These are phyloP conservation scores for Microplitis manilae DNA, from an alignment of 2,888 invertebrate species.

Conservation along the genomic window DNA sequence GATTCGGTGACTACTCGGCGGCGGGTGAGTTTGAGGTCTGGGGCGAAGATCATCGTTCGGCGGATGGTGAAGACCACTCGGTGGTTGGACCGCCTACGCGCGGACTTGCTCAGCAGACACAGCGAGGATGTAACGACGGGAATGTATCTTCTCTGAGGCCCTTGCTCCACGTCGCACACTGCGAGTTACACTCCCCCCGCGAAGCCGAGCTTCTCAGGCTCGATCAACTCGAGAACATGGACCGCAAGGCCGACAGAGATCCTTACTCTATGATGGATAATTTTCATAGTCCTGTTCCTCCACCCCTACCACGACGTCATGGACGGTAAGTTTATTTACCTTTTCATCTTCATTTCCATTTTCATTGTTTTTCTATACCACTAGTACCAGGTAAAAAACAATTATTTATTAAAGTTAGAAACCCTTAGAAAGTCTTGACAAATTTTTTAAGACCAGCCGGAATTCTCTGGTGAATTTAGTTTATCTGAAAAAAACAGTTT, in stretches of 20 bases:
- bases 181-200: constrained; percentile 69
- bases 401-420: not conserved
- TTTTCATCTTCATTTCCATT: not conserved
- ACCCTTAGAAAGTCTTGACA: too few relatives aligned
- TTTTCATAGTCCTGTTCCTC: constrained; percentile 69
- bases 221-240: constrained; percentile 67
- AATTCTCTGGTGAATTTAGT: too few relatives aligned
- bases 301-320: constrained; percentile 68
- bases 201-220: constrained; percentile 68
- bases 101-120: constrained; percentile 52
- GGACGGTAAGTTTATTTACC: constrained; percentile 63
- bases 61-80: constrained; percentile 59
- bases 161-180: constrained; percentile 68
- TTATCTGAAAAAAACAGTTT: too few relatives aligned
- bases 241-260: constrained; percentile 63
- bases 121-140: constrained; percentile 66
- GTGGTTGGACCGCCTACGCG: constrained; percentile 51
- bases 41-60: constrained; percentile 66
- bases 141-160: constrained; percentile 63
- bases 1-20: constrained; percentile 70
- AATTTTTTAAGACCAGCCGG: too few relatives aligned
- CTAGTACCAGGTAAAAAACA: not conserved
- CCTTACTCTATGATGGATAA: constrained; percentile 70
- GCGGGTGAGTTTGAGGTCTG: constrained; percentile 70
- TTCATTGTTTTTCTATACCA: not conserved